Base-by-base conservation (phyloP, 2,797 vertebrate species). In the Thripadectes ignobilis region DNA sequence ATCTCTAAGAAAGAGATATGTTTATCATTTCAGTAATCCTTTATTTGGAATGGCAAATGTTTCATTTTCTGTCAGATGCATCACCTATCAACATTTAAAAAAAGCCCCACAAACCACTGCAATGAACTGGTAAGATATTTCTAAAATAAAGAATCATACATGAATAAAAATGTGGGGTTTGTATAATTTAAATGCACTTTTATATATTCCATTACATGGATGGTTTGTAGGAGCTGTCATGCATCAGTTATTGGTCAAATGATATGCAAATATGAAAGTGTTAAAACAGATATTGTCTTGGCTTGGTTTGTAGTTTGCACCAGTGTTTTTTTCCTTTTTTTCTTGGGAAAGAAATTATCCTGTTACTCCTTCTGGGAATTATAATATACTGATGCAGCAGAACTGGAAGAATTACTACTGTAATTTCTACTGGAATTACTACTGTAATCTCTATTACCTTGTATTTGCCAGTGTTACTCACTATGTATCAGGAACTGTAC, bases 101-200 rank as follows among this genome's bases (percentile, higher is more conserved):
- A 74, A 92, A 45, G 39, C 6, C 0, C 4, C 18, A 58, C 62
- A 52, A 68, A 61, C 9, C 55, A 83, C 87, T 87, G 58, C 57
- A 73, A 9, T 43, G 67, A 95, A 96, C 62, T 39, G 24, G 88
- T 87, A 96, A 92, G 54, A 58, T 85, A 92, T 85, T 96, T 87
- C 29, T 76, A 81, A 80, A 96, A 85, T 36, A 61, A 92, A 95
- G 86, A 89, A 34, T 69, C 8, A 39, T 63, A 9, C 27, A 38
- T 69, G 9, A 77, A 71, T 43, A 85, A 22, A 89, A 94, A 83
- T 51, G 5, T 48, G 39, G 26, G 3, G 8, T 46, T 83, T 67
- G 6, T n/a, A 24, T 69, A 58, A 81, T 78, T 88, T 46, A 55
- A 88, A 67, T 29, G 4, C 12, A 26, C 17, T 81, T 86, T 81